These are phyloP conservation scores for Lomographa bimaculata DNA, from an alignment of 2,888 invertebrate species.

Conservation along the genomic window DNA sequence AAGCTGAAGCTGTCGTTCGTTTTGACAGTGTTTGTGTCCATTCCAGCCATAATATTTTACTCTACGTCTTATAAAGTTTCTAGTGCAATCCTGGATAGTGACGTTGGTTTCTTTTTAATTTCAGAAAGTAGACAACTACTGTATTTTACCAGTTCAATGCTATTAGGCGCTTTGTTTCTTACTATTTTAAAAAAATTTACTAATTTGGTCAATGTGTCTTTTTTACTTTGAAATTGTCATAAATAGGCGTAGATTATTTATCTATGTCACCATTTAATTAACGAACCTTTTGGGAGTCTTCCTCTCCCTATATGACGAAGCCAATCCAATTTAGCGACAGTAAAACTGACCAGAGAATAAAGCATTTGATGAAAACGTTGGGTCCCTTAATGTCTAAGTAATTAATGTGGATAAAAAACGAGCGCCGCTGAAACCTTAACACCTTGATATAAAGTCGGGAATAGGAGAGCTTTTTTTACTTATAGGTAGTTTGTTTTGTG, in stretches of 20 bases:
- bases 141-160: no score
- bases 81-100: no score
- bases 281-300: slow-evolving; percentile 4
- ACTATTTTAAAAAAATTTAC: no score
- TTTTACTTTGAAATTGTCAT: no score
- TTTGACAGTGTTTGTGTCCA: slow-evolving; percentile 11
- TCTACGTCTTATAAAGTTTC: no score
- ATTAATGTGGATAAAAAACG: slow-evolving; percentile 18
- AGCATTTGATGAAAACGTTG: slow-evolving; percentile 32
- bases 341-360: slow-evolving; percentile 31
- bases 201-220: no score
- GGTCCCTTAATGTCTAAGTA: slow-evolving; percentile 29
- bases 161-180: no score
- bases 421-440: slow-evolving; percentile 1
- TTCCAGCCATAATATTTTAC: slow-evolving; percentile 14
- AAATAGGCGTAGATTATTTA: no score
- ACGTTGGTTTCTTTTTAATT: no score
- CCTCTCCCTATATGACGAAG: slow-evolving; percentile 10
- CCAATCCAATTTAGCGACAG: slow-evolving; percentile 27
- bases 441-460: slow-evolving; percentile 12
- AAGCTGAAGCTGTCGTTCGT: slow-evolving; percentile 27
- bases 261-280: slow-evolving; percentile 7
- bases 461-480: slow-evolving; percentile 6
- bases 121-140: no score
- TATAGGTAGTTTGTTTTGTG: slow-evolving; percentile 7